Evolutionary conservation across 2,113 vertebrate species (phyloP), one percentile per base, ranked within the genome.

Genomic region (Ochotona princeps): DNA sequence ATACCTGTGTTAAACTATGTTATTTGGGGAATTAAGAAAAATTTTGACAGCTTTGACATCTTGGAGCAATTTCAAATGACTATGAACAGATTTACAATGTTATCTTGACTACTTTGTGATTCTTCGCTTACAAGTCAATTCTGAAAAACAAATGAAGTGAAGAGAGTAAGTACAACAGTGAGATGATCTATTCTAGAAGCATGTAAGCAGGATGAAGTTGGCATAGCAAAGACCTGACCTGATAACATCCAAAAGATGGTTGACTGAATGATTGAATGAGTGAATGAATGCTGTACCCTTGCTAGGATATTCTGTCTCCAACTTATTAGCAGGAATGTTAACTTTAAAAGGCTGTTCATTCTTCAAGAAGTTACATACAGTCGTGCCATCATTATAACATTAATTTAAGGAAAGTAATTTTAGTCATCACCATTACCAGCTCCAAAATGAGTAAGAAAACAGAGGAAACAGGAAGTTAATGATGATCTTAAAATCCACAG

Each of bases 401-500:
- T 30, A 79, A 1, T 81, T 69, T 94, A 87, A 94, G 91, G 57
- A 89, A 92, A 86, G 15, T 21, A 65, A 44, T 66, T 17, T 89
- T 80, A 73, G 84, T 90, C 32, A 67, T 90, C 90, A 87, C 7
- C 67, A 87, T 89, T 26, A 49, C 28, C 61, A 89, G 44, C 72
- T 85, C 73, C 35, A 86, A 90, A 95, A 81, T 89, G 20, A 91
- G 83, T 25, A 12, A 15, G 2, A 51, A 94, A 90, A 57, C 51
- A 12, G 13, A 87, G 66, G 49, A 21, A 35, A 51, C 20, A 51
- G 51, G 83, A 91, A 93, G 32, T 73, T 35, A 93, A 92, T 78
- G 35, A 74, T 84, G 94, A 94, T 67, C 84, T 95, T 84, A 83
- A 94, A 92, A 82, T 32, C 60, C 30, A 73, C 70, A 90, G 69